Percentiles rank a stretch among this genome's conserved stretches.
phyloP scores from a whole-genome alignment of 2,888 invertebrate genomes.

The Melanophora roralis region DNA sequence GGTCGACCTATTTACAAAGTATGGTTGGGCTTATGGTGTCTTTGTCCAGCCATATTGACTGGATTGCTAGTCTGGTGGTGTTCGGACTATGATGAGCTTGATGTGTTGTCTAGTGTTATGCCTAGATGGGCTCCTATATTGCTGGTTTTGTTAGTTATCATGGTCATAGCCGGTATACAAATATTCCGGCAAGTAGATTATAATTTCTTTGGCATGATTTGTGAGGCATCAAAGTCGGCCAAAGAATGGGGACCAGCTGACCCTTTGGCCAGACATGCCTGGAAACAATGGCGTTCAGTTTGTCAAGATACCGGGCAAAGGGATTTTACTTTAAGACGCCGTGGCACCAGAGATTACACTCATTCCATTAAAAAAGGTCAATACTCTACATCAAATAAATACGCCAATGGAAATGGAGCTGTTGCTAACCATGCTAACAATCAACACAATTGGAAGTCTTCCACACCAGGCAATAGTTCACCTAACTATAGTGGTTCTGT shows the following conservation, averaged over 20 bases:
- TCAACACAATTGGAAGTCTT: slow-evolving; percentile 73
- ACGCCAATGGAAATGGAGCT: slow-evolving; percentile 64
- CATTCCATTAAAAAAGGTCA: slow-evolving; percentile 77
- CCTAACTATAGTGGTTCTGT: slow-evolving; percentile 77
- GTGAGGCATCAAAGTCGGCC: slow-evolving; percentile 77
- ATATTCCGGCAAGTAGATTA: slow-evolving; percentile 77
- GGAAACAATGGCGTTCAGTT: slow-evolving; percentile 78
- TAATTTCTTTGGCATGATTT: slow-evolving; percentile 77
- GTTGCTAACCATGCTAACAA: slow-evolving; percentile 51
- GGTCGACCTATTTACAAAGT: slow-evolving; percentile 76
- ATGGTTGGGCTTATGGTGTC: slow-evolving; percentile 76
- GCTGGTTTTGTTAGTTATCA: slow-evolving; percentile 72
- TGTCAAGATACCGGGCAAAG: slow-evolving; percentile 77
- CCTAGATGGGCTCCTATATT: slow-evolving; percentile 77
- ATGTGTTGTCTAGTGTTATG: slow-evolving; percentile 71
- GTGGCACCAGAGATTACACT: slow-evolving; percentile 77
- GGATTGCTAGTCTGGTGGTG: slow-evolving; percentile 77
- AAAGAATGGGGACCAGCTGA: slow-evolving; percentile 78
- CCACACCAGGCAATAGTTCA: slow-evolving; percentile 76
- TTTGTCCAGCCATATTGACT: slow-evolving; percentile 74
- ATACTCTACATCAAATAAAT: slow-evolving; percentile 72
- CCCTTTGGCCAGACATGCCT: slow-evolving; percentile 76
- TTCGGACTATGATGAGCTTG: slow-evolving; percentile 73
- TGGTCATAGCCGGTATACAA: slow-evolving; percentile 75
- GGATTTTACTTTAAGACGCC: slow-evolving; percentile 76